phyloP scores from a whole-genome alignment of 2,888 invertebrate species.

The Eilema griseolum region DNA sequence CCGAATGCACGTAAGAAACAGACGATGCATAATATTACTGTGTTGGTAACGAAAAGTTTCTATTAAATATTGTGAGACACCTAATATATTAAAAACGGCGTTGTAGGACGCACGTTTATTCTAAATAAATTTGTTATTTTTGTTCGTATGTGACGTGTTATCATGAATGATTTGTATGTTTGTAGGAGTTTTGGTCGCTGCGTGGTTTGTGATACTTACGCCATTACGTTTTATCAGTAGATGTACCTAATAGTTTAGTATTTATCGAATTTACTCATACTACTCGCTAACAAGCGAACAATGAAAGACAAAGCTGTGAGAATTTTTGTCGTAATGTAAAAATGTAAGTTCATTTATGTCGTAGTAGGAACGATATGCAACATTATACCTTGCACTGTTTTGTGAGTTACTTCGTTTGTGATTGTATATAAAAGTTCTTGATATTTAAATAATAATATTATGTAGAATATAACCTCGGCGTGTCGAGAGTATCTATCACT shows the following conservation, averaged over 20 bases:
- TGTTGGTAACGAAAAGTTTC: background rate
- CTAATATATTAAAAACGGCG: constrained; percentile 10
- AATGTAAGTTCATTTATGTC: constrained; percentile 81
- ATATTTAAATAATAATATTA: constrained; percentile 56
- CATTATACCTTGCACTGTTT: constrained; percentile 58
- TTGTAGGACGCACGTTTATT: background rate
- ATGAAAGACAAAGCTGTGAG: constrained; percentile 88
- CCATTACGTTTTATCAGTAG: constrained; percentile 65
- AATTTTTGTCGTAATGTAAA: constrained; percentile 85
- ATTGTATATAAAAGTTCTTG: constrained; percentile 62
- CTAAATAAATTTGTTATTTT: background rate
- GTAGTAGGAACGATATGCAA: constrained; percentile 73
- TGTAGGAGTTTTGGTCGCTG: constrained; percentile 54
- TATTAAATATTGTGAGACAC: background rate
- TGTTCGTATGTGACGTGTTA: constrained; percentile 35
- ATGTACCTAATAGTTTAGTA: constrained; percentile 72
- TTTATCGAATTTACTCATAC: constrained; percentile 84
- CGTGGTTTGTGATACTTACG: constrained; percentile 62
- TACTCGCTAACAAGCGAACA: constrained; percentile 82
- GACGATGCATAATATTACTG: background rate
- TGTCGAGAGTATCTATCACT: constrained; percentile 41
- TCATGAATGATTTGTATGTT: constrained; percentile 49
- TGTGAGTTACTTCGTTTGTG: constrained; percentile 65
- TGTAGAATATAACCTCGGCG: constrained; percentile 43
- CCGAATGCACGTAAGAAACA: background rate